Conservation (phyloP, 2,888 invertebrate species). For the Adineta ricciae region DNA sequence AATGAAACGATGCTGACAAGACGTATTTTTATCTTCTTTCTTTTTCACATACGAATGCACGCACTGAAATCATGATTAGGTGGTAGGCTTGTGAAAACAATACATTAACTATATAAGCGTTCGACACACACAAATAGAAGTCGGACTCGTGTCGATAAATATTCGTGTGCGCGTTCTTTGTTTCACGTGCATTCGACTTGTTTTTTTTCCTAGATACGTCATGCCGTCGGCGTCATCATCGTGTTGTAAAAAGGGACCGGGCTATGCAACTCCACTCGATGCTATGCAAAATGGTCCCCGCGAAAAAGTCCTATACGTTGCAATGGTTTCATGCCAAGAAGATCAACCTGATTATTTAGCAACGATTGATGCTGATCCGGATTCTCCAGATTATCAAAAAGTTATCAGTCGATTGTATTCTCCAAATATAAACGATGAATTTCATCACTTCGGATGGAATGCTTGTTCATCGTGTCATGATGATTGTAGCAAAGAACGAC, state of each 20-base stretch:
- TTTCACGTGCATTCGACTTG: no score
- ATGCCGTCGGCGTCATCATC: background rate
- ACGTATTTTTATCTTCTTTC: no score
- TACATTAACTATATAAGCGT: no score
- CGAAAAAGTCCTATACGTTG: conserved; percentile 76
- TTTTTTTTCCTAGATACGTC: background rate
- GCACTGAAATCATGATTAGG: no score
- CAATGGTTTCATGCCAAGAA: conserved; percentile 62
- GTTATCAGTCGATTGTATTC: conserved; percentile 74
- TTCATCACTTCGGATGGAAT: conserved; percentile 95
- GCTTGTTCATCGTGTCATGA: conserved; percentile 81
- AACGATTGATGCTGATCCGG: conserved; percentile 79
- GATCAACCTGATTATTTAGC: conserved; percentile 74
- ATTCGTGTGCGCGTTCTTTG: no score
- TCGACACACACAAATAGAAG: no score
- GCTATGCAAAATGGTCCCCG: conserved; percentile 69
- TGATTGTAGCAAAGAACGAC: conserved; percentile 56
- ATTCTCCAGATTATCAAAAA: conserved; percentile 72
- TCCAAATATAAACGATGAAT: conserved; percentile 68
- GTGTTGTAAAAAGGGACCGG: conserved; percentile 48
- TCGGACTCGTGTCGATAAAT: no score
- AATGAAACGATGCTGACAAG: no score
- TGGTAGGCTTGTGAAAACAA: no score
- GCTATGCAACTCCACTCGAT: conserved; percentile 56
- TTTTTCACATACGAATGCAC: no score